phyloP scores from a whole-genome alignment of 2,797 vertebrate species.

The Mastacembelus armatus region DNA sequence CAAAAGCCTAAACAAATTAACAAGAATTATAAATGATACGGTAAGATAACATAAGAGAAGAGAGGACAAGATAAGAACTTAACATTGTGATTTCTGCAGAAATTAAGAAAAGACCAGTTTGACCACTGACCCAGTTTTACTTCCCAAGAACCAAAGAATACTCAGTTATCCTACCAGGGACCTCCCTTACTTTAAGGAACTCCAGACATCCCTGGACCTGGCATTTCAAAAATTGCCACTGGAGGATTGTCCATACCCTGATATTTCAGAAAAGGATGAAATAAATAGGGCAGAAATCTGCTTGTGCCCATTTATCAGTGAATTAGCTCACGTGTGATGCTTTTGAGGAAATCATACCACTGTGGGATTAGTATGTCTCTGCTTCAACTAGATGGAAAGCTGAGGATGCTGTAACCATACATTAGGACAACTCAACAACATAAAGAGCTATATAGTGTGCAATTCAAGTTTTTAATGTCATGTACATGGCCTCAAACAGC shows the following conservation, averaged over 20 bases:
- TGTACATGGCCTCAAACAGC: background rate
- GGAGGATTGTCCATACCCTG: background rate
- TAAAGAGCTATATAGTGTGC: background rate
- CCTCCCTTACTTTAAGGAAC: background rate
- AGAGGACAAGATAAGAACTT: background rate
- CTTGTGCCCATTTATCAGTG: background rate
- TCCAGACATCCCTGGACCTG: background rate
- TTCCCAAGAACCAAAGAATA: background rate
- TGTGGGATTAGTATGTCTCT: background rate
- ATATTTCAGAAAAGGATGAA: background rate
- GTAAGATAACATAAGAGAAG: background rate
- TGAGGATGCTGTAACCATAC: background rate
- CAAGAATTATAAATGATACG: too few species aligned
- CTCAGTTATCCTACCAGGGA: background rate
- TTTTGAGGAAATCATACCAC: background rate
- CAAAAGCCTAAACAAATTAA: background rate
- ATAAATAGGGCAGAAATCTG: background rate
- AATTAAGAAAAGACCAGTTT: background rate
- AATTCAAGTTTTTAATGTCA: constrained; percentile 1
- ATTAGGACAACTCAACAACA: background rate
- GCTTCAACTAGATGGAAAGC: background rate
- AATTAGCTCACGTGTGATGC: background rate
- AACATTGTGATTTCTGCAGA: background rate
- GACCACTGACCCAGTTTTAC: background rate
- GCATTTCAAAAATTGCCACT: constrained; percentile 3